Evolutionary conservation across 2,888 invertebrate genomes (phyloP), one percentile per base, ranked within the genome.

Genomic region (Notodonta ziczac): DNA sequence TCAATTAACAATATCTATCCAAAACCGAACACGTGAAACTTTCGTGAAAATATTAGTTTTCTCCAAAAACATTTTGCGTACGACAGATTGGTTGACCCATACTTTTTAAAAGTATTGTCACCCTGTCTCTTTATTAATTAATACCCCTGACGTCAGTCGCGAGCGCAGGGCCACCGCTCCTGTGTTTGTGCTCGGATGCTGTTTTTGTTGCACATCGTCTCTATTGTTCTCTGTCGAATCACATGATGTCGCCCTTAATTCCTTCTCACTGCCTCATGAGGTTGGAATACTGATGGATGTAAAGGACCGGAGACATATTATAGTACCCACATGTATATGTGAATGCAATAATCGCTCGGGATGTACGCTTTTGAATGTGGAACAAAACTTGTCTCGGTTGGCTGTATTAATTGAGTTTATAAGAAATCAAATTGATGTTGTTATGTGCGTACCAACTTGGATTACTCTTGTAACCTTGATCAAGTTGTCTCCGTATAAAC

Each of bases 201-300:
- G 84, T 77, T 92, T 92, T 92, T 92, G 85, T 83, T 79, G 52
- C 68, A 69, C 77, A 81, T 78, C 80, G 83, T 85, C 84, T 87
- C 91, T 91, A 92, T 92, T 92, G 92, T 92, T 90, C 90, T 89
- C 89, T 73, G 83, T 80, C 83, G 83, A 82, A 89, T 89, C 90
- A 88, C 87, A 88, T 88, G 87, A 91, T 90, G 89, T 88, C 86
- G 87, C 83, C 86, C 86, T 89, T 90, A 91, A 91, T 92, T 90
- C 91, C 80, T 88, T 91, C 90, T 91, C 90, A 87, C 91, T 85
- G 88, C 81, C 82, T 78, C 85, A 90, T 90, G 88, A 83, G 85
- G 77, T 78, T 83, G 76, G 92, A 89, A 92, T 92, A 91, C 91
- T 86, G 89, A 92, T 91, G 76, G 62, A 77, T 66, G 60, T 70